A percentile compares a stretch with the other conserved stretches of the same genome.
phyloP scores from a whole-genome alignment of 2,888 invertebrate species.

The Camponotus fellah region DNA sequence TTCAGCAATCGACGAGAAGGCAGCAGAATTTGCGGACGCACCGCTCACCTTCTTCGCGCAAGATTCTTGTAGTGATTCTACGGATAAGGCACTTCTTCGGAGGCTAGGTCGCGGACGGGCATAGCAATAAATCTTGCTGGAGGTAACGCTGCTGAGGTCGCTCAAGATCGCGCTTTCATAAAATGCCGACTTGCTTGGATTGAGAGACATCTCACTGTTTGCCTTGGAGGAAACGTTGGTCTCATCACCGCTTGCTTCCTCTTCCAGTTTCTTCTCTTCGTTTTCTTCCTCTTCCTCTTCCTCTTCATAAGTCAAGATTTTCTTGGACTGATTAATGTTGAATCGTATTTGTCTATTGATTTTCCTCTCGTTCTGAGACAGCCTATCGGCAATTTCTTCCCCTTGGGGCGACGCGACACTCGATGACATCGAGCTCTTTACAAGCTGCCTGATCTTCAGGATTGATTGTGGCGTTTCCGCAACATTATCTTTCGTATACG shows the following conservation, averaged over 20 bases:
- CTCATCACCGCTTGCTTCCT: constrained; percentile 51
- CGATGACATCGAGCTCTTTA: constrained; percentile 78
- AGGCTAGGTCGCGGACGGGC: constrained; percentile 81
- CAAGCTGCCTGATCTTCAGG: constrained; percentile 82
- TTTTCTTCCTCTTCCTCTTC: constrained; percentile 56
- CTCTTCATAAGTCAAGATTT: constrained; percentile 39
- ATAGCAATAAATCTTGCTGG: constrained; percentile 64
- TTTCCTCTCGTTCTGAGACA: constrained; percentile 49
- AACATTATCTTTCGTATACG: constrained; percentile 45
- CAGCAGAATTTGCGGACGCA: not conserved
- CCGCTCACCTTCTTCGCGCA: constrained; percentile 16
- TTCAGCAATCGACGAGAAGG: not conserved
- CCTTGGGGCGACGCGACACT: not conserved
- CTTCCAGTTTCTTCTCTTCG: constrained; percentile 13
- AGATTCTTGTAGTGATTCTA: constrained; percentile 59
- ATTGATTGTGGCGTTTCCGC: constrained; percentile 83
- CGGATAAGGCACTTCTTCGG: constrained; percentile 70
- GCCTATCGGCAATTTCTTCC: constrained; percentile 1
- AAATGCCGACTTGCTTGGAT: constrained; percentile 68
- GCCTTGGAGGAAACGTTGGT: constrained; percentile 34
- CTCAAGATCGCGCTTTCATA: constrained; percentile 74
- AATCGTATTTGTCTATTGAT: constrained; percentile 82
- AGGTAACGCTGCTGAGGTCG: constrained; percentile 60
- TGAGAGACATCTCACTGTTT: constrained; percentile 70
- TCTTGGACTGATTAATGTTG: constrained; percentile 72